phyloP scores from a whole-genome alignment of 30 jellyfish, hydroid and myxozoan species.

The Euphysa ruthae region DNA sequence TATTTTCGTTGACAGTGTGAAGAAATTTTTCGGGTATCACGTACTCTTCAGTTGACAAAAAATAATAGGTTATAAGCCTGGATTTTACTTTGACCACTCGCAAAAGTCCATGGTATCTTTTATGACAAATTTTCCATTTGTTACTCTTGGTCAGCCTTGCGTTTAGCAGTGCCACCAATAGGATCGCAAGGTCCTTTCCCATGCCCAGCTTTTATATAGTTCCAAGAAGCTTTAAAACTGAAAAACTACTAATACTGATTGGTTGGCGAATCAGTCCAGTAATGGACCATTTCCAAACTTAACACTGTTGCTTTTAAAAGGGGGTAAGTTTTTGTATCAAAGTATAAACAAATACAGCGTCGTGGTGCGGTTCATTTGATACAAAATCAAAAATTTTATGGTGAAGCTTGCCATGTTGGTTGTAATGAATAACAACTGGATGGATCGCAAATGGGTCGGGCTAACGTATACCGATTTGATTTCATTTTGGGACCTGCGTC shows the following conservation, averaged over 20 bases:
- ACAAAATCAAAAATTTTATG: neutral
- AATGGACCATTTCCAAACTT: neutral
- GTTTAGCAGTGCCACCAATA: conserved; percentile 7
- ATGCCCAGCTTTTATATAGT: conserved; percentile 9
- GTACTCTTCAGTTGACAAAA: too few relatives aligned
- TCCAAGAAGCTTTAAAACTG: conserved; percentile 8
- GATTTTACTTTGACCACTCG: neutral
- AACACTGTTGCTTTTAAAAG: neutral
- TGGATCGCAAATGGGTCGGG: neutral
- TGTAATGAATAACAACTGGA: neutral
- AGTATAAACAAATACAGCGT: neutral
- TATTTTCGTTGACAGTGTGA: too few relatives aligned
- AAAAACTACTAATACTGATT: neutral
- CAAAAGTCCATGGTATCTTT: conserved; percentile 5
- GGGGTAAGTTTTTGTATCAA: neutral
- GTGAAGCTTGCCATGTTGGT: neutral
- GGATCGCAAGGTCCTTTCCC: conserved; percentile 16
- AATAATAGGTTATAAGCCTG: neutral
- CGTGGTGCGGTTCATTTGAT: neutral
- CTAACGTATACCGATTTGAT: neutral
- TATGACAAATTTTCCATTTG: neutral
- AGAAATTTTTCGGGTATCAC: too few relatives aligned
- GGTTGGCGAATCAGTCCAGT: conserved; percentile 3
- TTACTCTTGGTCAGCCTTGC: conserved; percentile 6
- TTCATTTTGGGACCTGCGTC: conserved; percentile 2